These are phyloP conservation scores for Stegana nigrithorax DNA, from an alignment of 2,888 invertebrate genomes.

Conservation along the genomic window DNA sequence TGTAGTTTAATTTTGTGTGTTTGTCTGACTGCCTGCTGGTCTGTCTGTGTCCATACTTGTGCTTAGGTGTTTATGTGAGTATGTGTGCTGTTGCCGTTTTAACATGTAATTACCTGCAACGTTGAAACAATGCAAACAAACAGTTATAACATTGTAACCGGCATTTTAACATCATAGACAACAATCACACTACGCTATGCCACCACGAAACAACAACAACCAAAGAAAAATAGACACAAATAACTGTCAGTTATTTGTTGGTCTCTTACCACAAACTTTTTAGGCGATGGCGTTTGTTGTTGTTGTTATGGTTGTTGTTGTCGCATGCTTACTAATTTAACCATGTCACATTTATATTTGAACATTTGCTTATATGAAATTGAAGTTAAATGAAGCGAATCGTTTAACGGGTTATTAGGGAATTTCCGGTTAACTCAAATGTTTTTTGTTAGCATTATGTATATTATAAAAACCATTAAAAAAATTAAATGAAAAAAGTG, in stretches of 20 bases:
- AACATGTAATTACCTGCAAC: slow-evolving; percentile 10
- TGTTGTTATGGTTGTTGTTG: slow-evolving; percentile 15
- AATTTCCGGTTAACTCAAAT: too few relatives aligned
- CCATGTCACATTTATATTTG: too few relatives aligned
- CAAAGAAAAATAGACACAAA: slow-evolving; percentile 20
- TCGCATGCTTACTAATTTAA: slow-evolving; percentile 5
- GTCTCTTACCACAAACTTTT: slow-evolving; percentile 4
- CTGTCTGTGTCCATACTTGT: neutral
- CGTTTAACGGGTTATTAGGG: too few relatives aligned
- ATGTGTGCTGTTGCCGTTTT: too few relatives aligned
- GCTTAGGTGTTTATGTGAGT: too few relatives aligned
- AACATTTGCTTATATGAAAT: too few relatives aligned
- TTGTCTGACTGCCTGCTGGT: neutral
- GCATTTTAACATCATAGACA: slow-evolving; percentile 11
- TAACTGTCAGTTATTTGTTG: too few relatives aligned
- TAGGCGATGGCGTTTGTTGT: neutral
- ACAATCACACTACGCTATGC: slow-evolving; percentile 2
- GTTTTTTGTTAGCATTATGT: too few relatives aligned
- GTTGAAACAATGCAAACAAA: neutral
- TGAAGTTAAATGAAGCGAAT: too few relatives aligned
- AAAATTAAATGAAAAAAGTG: too few relatives aligned
- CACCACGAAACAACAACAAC: slow-evolving; percentile 7
- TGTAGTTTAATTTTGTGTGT: neutral
- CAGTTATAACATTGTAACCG: slow-evolving; percentile 18
- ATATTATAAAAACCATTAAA: too few relatives aligned